Percentiles rank a stretch among this genome's conserved stretches.
These are phyloP conservation scores for Heterocephalus glaber DNA, from an alignment of 2,113 vertebrate genomes.

Conservation along the genomic window DNA sequence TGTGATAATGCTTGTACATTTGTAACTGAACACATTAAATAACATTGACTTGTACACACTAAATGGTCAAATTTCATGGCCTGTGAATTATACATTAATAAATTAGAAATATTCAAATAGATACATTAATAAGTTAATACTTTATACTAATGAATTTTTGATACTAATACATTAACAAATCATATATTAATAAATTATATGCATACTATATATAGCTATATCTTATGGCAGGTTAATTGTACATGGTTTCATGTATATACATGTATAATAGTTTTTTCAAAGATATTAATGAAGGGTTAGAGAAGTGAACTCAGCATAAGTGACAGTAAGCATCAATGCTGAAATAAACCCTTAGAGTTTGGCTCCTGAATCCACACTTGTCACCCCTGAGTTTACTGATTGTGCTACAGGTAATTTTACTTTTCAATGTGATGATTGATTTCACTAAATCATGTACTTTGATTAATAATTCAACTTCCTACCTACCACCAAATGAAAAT, in stretches of 20 bases:
- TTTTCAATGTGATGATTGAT: background rate
- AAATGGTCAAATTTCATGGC: background rate
- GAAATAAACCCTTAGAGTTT: background rate
- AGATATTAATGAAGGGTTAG: background rate
- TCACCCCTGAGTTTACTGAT: background rate
- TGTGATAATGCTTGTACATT: background rate
- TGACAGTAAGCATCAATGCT: background rate
- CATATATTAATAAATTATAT: background rate
- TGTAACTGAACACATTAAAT: background rate
- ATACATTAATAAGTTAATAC: background rate
- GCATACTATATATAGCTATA: background rate
- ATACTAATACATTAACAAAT: background rate
- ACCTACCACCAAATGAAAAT: background rate
- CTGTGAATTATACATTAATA: background rate
- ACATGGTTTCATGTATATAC: background rate
- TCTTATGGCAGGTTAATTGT: background rate
- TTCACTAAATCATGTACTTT: constrained; percentile 38
- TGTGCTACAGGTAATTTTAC: background rate
- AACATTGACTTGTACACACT: background rate
- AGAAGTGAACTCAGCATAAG: background rate
- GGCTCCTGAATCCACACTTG: background rate
- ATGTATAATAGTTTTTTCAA: background rate
- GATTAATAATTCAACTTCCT: background rate
- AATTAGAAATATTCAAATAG: background rate
- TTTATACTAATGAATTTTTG: background rate